phyloP scores from a whole-genome alignment of 2,113 vertebrate genomes.

The Eretmochelys imbricata region DNA sequence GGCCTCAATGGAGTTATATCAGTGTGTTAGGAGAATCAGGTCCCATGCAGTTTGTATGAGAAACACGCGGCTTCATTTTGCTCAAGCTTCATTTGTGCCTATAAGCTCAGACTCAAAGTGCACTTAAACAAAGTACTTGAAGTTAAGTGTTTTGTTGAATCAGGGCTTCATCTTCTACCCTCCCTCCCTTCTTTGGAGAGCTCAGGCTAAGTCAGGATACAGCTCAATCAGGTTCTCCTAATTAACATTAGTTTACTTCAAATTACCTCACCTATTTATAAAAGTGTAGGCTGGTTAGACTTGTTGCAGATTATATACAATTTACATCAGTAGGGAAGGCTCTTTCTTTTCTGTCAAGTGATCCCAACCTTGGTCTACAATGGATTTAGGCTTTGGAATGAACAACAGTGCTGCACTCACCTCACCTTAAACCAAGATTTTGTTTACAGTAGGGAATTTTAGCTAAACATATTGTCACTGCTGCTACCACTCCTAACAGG shows the following conservation, averaged over 20 bases:
- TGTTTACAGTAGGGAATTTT: background rate
- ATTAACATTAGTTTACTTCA: conserved; percentile 20
- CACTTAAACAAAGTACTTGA: background rate
- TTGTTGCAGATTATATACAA: background rate
- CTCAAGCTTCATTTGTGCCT: background rate
- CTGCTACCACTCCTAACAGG: background rate
- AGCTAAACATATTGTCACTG: background rate
- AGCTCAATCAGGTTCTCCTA: background rate
- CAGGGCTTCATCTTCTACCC: background rate
- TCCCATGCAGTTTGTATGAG: background rate
- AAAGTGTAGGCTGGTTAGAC: background rate
- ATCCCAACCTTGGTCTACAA: background rate
- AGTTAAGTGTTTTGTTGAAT: background rate
- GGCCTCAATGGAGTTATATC: background rate
- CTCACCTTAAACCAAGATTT: background rate
- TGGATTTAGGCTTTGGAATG: background rate
- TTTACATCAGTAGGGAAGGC: background rate
- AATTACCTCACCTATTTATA: background rate
- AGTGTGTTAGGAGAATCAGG: background rate
- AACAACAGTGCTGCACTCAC: background rate
- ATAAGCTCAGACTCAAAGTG: background rate
- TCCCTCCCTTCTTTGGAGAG: background rate
- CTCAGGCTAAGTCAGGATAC: background rate
- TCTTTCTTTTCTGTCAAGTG: background rate
- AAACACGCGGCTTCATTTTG: background rate